Percentiles rank a stretch among this genome's conserved stretches.
Evolutionary conservation across 2,797 vertebrate genomes (phyloP).

Genomic region (Pogonophryne albipinna): DNA sequence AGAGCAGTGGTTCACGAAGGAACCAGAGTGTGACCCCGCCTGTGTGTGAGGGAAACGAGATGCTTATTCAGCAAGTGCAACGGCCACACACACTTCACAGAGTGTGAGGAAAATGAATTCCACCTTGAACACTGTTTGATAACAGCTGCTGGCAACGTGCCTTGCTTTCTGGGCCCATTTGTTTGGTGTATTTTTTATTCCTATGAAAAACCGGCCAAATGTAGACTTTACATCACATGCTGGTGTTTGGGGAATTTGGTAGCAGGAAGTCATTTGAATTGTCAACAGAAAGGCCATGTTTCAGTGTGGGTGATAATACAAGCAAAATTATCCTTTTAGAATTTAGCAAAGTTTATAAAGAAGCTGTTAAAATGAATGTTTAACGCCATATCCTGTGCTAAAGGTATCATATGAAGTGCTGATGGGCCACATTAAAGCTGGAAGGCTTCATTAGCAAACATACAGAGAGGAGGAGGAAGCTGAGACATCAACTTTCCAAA

Average conservation of each 20-base stretch:
- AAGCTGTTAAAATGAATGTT: neutral
- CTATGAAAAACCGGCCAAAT: conserved; percentile 36
- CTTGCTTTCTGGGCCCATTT: conserved; percentile 64
- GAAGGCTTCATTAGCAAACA: neutral
- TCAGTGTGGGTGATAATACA: neutral
- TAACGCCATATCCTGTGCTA: neutral
- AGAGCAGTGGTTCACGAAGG: conserved; percentile 34
- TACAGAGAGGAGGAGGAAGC: neutral
- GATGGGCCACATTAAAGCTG: conserved; percentile 5
- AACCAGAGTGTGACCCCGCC: conserved; percentile 23
- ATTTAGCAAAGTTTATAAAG: neutral
- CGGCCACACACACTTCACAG: conserved; percentile 23
- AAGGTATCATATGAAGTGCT: neutral
- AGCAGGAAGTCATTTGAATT: conserved; percentile 1
- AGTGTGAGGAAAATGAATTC: conserved; percentile 22
- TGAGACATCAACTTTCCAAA: no score
- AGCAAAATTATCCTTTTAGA: neutral
- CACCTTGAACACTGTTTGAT: conserved; percentile 35
- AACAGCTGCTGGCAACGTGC: conserved; percentile 56
- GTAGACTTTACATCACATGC: conserved; percentile 13
- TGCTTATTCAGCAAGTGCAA: conserved; percentile 12
- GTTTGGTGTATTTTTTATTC: conserved; percentile 37
- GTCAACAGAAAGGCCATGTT: conserved; percentile 8
- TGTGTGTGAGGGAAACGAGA: conserved; percentile 13
- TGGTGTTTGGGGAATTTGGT: conserved; percentile 9